Base-by-base conservation (phyloP, 2,113 vertebrate species). In the Origma solitaria region DNA sequence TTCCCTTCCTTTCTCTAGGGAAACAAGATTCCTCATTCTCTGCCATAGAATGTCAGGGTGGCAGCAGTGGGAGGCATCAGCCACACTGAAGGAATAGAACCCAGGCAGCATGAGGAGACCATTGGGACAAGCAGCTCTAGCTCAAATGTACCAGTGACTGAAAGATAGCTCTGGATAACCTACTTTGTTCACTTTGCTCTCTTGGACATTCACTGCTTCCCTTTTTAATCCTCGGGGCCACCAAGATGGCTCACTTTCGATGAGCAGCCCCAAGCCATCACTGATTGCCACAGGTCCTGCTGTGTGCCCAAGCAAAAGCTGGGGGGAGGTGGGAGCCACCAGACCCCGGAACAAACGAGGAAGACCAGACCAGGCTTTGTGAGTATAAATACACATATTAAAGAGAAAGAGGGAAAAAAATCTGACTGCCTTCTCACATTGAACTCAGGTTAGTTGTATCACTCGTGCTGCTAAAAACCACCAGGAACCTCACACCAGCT, bases 401-500 rank as follows among this genome's bases (percentile, higher is more conserved):
- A 40, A 81, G 22, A 64, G 14, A 44, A 54, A 31, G 1, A 0
- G 7, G 7, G 0, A 14, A 66, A 42, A 33, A 13, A 9, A 3
- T 4, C 17, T 37, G 9, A 42, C 42, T 66, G 23, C 40, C 35
- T 82, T 69, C 33, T 72, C 60, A 8, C 20, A n/a, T 8, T 15
- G 37, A 35, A 27, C 8, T 65, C 3, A 0, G 16, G 27, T 31
- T 78, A 61, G 24, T 42, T 54, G 1, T 24, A 65, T 13, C 61
- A 50, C 35, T 21, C 73, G 30, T 47, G 20, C 9, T 58, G 37
- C 20, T 61, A 70, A 47, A 69, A 69, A 10, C 6, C 5, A 68
- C 22, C 40, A 42, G 37, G 23, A 78, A 19, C 20, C 27, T 49
- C 40, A 13, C 14, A 61, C 4, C 21, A 27, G 2, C 15, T 47